Evolutionary conservation across 2,888 invertebrate genomes (phyloP), one percentile per base, ranked within the genome.

Genomic region (Hydrotaea diabolus): DNA sequence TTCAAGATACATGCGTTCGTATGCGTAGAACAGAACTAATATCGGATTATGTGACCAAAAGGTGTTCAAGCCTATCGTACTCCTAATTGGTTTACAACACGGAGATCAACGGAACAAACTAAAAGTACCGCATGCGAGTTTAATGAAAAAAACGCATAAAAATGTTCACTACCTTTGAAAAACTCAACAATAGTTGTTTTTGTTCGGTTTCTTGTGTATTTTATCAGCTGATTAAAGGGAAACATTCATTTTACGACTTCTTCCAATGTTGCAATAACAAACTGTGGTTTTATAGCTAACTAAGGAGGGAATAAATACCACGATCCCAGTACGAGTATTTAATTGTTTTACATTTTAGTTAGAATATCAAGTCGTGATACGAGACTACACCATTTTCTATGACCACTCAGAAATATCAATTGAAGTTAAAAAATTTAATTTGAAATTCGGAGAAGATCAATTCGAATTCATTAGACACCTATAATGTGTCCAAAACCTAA

Each of bases 21-120:
- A 49, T 15, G 49, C 49, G 49, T 43, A 4, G 26, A 31, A 15
- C 26, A 2, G 21, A 62, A 62, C 31, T 26, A n/a, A 62, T 62
- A 31, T 31, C 31, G 31, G 31, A n/a, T 15, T 62, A 31, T 26
- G 17, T 62, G 62, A 62, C 62, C 62, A 31, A 62, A 62, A 31
- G 31, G 62, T 62, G 62, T 62, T 9, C 62, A 62, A 62, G 31
- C 31, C 62, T 62, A 31, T 31, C 31, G 39, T 3, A 31, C 62
- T 62, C 21, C 17, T 62, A 62, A 62, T 62, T 62, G 62, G 62
- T 62, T 62, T 62, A 62, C 15, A 62, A 11, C n/a, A 23, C 62
- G 31, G 26, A n/a, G 31, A 62, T 62, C 31, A 62, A n/a, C 26
- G 59, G 26, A 39, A 39, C 49, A n/a, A 49, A 39, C 31, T 43